Evolutionary conservation across 2,797 vertebrate genomes (phyloP).

Genomic region (Botia almorhae): DNA sequence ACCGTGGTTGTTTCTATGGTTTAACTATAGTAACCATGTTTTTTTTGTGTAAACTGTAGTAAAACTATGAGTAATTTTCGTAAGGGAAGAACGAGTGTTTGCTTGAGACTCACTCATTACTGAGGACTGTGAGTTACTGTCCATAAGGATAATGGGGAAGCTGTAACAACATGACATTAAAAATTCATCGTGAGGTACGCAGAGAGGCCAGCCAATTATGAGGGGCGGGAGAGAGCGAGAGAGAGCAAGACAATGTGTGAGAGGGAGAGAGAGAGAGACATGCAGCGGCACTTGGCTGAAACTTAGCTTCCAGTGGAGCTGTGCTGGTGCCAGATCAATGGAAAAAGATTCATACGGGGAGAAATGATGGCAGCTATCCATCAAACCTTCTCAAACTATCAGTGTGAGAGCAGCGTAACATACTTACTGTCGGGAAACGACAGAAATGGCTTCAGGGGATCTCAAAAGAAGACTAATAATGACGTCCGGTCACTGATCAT

Average conservation of each 20-base stretch:
- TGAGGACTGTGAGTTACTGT: slow-evolving; percentile 21
- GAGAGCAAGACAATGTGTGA: neutral
- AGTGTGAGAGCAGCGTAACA: slow-evolving; percentile 17
- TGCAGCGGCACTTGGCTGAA: slow-evolving; percentile 51
- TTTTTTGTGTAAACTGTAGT: too few species aligned
- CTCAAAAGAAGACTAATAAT: slow-evolving; percentile 13
- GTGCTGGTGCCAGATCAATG: slow-evolving; percentile 41
- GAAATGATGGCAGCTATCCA: slow-evolving; percentile 40
- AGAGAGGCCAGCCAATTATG: slow-evolving; percentile 50
- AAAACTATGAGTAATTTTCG: too few species aligned
- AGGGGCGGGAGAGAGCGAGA: slow-evolving; percentile 11
- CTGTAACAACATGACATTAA: slow-evolving; percentile 59
- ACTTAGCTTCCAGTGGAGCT: slow-evolving; percentile 47
- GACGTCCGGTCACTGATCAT: neutral
- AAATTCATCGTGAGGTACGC: slow-evolving; percentile 56
- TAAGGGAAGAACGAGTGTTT: neutral
- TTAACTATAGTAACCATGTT: too few species aligned
- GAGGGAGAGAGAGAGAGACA: neutral
- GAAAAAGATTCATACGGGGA: slow-evolving; percentile 21
- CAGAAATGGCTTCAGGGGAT: slow-evolving; percentile 9
- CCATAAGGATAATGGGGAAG: slow-evolving; percentile 49
- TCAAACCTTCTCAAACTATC: slow-evolving; percentile 27
- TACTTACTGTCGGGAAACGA: slow-evolving; percentile 3
- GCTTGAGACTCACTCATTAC: slow-evolving; percentile 1
- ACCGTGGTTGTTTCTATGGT: too few species aligned